These are phyloP conservation scores for Acronicta alni DNA, from an alignment of 2,888 invertebrate genomes.

Conservation along the genomic window DNA sequence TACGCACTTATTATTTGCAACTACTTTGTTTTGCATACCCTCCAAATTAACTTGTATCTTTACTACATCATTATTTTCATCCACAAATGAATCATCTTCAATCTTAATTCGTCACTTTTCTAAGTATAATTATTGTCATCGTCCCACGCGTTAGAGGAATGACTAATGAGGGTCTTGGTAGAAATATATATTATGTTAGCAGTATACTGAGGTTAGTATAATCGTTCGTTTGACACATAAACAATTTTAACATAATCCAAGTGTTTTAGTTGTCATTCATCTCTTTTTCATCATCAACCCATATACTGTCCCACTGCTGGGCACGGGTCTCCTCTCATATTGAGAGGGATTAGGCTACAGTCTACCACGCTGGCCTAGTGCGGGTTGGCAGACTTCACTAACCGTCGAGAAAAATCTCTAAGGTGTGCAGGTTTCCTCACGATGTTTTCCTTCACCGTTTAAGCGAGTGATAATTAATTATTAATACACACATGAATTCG, in stretches of 20 bases:
- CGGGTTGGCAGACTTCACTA: no score
- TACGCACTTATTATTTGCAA: constrained; percentile 58
- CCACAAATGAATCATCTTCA: constrained; percentile 71
- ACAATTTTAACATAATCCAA: constrained; percentile 40
- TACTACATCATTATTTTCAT: constrained; percentile 64
- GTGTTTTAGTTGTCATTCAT: no score
- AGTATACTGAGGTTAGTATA: constrained; percentile 28
- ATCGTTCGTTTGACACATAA: constrained; percentile 41
- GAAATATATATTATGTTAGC: constrained; percentile 54
- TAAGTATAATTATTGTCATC: constrained; percentile 73
- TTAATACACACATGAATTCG: no score
- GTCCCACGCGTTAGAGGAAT: constrained; percentile 69
- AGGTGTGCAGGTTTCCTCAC: no score
- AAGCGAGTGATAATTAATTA: no score
- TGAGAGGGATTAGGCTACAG: no score
- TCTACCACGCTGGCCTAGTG: no score
- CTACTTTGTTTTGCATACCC: constrained; percentile 49
- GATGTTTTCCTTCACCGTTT: no score
- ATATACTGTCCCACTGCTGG: no score
- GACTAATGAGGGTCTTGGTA: constrained; percentile 65
- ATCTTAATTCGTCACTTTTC: constrained; percentile 73
- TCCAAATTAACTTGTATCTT: constrained; percentile 48
- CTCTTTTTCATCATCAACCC: no score
- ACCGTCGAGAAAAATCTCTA: no score
- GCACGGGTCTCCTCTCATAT: no score